Evolutionary conservation across 2,113 vertebrate species (phyloP), one percentile per base, ranked within the genome.

Genomic region (Solea solea): DNA sequence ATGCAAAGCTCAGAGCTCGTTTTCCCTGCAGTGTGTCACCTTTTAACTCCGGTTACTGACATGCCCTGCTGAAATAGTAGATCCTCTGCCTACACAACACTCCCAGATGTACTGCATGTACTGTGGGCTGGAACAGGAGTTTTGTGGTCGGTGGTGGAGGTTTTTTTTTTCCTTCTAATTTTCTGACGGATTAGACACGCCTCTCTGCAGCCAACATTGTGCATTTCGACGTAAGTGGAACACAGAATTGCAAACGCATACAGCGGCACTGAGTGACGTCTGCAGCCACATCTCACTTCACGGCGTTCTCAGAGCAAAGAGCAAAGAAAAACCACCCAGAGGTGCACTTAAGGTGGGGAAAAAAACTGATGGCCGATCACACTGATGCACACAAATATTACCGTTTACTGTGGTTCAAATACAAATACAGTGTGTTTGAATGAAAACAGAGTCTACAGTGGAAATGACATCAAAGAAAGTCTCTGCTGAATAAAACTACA

Each of bases 151-250:
- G 44, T 5, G 44, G 45, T 72, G 64, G 67, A 64, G 62, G 59
- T 58, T 69, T 75, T 82, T 46, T 46, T 46, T 46, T 7, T 46
- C 7, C 13, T 46, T 85, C 80, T 80, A 71, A 78, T 80, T 83
- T 77, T 70, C 64, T 78, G 62, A 60, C 82, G 34, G 56, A 86
- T 85, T 83, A 88, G 74, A 74, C 77, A 73, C 72, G 67, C 77
- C 72, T 79, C 82, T 73, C 34, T 79, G 81, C 83, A 77, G 83
- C 74, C 69, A 44, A 66, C 75, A 58, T 50, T 42, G 82, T 81
- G 76, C 85, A 67, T 68, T 57, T 86, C 64, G 42, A 57, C n/a
- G 52, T 69, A 69, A 87, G 60, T 81, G 74, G 77, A 84, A 71
- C 77, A 53, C 2, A 53, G 55, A 65, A 61, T 54, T 54, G 69